Evolutionary conservation across 1,140 invertebrate species (phyloP).

Genomic region (Asbolus verrucosus): DNA sequence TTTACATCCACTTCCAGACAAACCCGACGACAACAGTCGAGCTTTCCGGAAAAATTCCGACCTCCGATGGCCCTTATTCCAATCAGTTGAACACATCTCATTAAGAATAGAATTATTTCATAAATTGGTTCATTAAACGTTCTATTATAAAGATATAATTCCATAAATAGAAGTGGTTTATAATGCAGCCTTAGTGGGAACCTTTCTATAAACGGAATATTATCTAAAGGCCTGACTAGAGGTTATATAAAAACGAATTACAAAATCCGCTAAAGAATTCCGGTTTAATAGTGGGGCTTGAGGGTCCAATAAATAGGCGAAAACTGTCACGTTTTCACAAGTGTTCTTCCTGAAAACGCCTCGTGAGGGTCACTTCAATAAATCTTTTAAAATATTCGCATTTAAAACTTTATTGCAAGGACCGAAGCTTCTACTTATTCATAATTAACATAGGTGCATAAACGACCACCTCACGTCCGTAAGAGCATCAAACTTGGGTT

Average conservation of each 20-base stretch:
- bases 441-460: too few relatives aligned
- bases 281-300: slow-evolving; percentile 18
- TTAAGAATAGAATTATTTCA: slow-evolving; percentile 6
- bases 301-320: slow-evolving; percentile 32
- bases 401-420: slow-evolving; percentile 7
- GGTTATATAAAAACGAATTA: slow-evolving; percentile 1
- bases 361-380: slow-evolving; percentile 16
- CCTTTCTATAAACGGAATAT: background rate
- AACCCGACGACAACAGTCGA: background rate
- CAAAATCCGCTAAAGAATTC: slow-evolving; percentile 1
- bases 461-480: too few relatives aligned
- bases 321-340: slow-evolving; percentile 32
- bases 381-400: slow-evolving; percentile 36
- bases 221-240: too few relatives aligned
- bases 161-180: slow-evolving; percentile 20
- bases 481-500: too few relatives aligned
- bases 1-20: too few relatives aligned
- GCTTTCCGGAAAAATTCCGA: background rate
- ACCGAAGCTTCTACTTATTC: background rate
- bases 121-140: slow-evolving; percentile 17
- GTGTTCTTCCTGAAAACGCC: slow-evolving; percentile 28
- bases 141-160: slow-evolving; percentile 19
- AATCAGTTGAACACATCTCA: too few relatives aligned
- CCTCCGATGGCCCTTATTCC: slow-evolving; percentile 5
- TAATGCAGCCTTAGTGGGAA: slow-evolving; percentile 4